phyloP scores from a whole-genome alignment of 2,888 invertebrate species.

The Drosophila monieri region DNA sequence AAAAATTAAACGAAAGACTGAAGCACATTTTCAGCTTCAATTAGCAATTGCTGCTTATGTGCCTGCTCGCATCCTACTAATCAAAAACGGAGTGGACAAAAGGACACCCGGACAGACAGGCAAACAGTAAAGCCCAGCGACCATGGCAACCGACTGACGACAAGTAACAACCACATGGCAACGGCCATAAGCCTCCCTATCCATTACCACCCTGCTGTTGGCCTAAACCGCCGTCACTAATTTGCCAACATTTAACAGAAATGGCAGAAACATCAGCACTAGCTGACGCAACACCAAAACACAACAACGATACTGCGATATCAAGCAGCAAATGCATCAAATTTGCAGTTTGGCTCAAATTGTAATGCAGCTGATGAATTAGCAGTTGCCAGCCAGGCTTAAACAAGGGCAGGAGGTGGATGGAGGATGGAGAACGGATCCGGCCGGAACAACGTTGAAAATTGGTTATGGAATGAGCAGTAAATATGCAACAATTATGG shows the following conservation, averaged over 20 bases:
- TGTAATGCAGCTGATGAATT: slow-evolving; percentile 53
- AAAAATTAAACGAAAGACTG: slow-evolving; percentile 7
- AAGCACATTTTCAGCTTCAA: slow-evolving; percentile 25
- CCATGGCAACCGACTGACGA: slow-evolving; percentile 56
- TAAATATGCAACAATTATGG: slow-evolving; percentile 51
- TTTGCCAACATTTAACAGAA: slow-evolving; percentile 70
- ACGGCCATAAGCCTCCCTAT: slow-evolving; percentile 46
- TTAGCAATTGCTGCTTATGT: slow-evolving; percentile 13
- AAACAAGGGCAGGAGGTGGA: background rate
- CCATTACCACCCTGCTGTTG: slow-evolving; percentile 30
- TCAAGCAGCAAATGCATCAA: slow-evolving; percentile 38
- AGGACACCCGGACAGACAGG: slow-evolving; percentile 10
- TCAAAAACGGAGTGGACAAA: slow-evolving; percentile 55
- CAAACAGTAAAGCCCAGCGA: slow-evolving; percentile 13
- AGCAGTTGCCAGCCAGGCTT: slow-evolving; percentile 13
- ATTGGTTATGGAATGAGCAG: slow-evolving; percentile 38
- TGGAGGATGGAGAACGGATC: background rate
- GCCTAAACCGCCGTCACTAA: slow-evolving; percentile 67
- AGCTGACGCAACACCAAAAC: slow-evolving; percentile 39
- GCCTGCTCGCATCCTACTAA: slow-evolving; percentile 47
- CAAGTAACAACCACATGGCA: slow-evolving; percentile 65
- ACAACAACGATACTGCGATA: slow-evolving; percentile 2
- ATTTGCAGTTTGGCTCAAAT: slow-evolving; percentile 41
- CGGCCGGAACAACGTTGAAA: background rate
- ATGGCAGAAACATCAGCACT: slow-evolving; percentile 49